Percentiles rank a stretch among this genome's conserved stretches.
phyloP scores from a whole-genome alignment of 2,888 invertebrate genomes.

The Penaeus monodon region DNA sequence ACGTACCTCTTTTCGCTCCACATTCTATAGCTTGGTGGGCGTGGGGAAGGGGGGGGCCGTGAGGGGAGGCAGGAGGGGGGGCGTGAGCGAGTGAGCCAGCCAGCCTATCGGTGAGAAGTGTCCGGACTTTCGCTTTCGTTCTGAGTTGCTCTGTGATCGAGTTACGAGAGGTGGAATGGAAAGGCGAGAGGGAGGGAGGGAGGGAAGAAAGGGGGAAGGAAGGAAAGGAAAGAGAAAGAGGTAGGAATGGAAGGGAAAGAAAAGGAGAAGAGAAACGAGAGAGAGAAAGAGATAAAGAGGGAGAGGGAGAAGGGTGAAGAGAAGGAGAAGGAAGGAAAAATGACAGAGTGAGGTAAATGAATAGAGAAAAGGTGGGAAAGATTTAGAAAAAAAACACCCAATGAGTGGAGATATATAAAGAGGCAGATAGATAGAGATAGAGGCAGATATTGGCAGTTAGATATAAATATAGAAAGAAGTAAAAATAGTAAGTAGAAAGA shows the following conservation, averaged over 20 bases:
- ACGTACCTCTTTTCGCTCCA: not conserved
- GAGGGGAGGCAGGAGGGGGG: not conserved
- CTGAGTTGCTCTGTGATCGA: too few species aligned
- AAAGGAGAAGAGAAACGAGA: not conserved
- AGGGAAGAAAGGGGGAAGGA: too few species aligned
- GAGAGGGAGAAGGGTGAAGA: too few species aligned
- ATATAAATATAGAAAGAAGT: not conserved
- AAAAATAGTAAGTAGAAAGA: not conserved
- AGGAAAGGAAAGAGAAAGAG: not conserved
- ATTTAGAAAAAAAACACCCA: too few species aligned
- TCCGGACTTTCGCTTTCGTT: too few species aligned
- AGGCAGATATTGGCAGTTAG: not conserved
- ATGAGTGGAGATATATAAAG: not conserved
- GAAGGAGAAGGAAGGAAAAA: too few species aligned
- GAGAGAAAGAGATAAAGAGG: too few species aligned
- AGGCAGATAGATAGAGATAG: not conserved
- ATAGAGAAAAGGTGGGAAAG: too few species aligned
- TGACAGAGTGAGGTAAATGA: too few species aligned
- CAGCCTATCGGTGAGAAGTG: too few species aligned
- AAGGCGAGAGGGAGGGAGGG: not conserved
- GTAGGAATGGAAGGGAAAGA: not conserved
- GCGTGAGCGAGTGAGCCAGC: not conserved
- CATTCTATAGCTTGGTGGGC: not conserved
- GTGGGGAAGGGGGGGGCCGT: too few species aligned
- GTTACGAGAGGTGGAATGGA: too few species aligned